Conservation (phyloP, 2,797 vertebrate species). For the Ispidina lecontei region DNA sequence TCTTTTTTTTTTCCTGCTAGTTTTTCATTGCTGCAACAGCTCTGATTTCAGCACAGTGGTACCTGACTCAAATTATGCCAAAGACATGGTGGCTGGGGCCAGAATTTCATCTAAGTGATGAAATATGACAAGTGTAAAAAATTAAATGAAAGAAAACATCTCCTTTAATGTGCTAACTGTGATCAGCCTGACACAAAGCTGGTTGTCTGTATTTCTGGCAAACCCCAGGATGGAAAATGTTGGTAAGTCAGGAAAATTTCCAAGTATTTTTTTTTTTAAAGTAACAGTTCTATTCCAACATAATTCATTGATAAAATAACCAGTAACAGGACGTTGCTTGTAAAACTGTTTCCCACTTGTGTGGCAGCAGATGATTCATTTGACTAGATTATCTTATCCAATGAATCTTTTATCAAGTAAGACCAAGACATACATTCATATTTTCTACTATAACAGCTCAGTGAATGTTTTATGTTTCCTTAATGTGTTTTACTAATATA, state of each 20-base stretch:
- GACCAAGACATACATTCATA: not conserved
- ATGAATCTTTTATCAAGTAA: not conserved
- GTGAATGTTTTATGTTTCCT: not conserved
- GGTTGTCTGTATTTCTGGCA: not conserved
- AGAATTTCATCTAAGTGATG: not conserved
- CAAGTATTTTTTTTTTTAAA: not conserved
- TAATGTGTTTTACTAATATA: not conserved
- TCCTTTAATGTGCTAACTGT: not conserved
- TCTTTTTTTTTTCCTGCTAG: not conserved
- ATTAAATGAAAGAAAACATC: not conserved
- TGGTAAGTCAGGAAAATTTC: not conserved
- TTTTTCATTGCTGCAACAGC: not conserved
- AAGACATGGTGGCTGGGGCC: rapidly evolving
- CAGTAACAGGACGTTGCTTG: not conserved
- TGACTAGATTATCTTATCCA: not conserved
- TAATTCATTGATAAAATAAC: not conserved
- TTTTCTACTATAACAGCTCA: not conserved
- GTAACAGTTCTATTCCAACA: not conserved
- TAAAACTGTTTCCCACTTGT: slow-evolving; percentile 4
- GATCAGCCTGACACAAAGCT: not conserved
- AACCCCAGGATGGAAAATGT: not conserved
- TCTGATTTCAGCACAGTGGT: not conserved
- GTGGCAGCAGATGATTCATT: not conserved
- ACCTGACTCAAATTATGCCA: not conserved
- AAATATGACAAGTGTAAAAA: not conserved